Percentiles rank a stretch among this genome's conserved stretches.
Evolutionary conservation across 2,113 vertebrate species (phyloP).

Genomic region (Hiodon alosoides): DNA sequence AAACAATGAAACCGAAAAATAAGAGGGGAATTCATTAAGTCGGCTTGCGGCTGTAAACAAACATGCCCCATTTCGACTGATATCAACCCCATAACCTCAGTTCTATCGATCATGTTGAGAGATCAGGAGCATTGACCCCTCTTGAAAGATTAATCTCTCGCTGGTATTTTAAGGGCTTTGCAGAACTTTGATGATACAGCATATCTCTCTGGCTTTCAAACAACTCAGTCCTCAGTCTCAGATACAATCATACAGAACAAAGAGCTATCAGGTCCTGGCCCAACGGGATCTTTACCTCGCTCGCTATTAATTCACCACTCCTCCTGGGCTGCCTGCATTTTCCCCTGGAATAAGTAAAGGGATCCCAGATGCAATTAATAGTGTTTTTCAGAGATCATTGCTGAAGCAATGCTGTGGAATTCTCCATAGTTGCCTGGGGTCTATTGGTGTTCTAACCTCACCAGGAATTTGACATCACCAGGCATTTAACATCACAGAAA

Average conservation of each 20-base stretch:
- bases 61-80: constrained; percentile 75
- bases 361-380: constrained; percentile 67
- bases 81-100: constrained; percentile 69
- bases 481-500: too few species aligned
- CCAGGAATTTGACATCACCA: neutral
- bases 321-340: constrained; percentile 50
- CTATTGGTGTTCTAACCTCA: neutral
- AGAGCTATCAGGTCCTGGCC: constrained; percentile 68
- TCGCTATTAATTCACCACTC: constrained; percentile 56
- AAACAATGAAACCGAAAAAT: constrained; percentile 64
- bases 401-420: constrained; percentile 55
- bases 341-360: constrained; percentile 60
- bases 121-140: constrained; percentile 68
- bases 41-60: constrained; percentile 68
- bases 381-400: constrained; percentile 58
- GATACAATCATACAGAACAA: constrained; percentile 72
- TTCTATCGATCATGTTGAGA: constrained; percentile 64
- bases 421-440: constrained; percentile 38
- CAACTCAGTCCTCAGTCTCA: constrained; percentile 68
- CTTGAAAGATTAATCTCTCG: constrained; percentile 63
- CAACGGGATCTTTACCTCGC: constrained; percentile 58
- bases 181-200: constrained; percentile 70
- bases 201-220: constrained; percentile 69
- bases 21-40: constrained; percentile 71
- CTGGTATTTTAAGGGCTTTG: constrained; percentile 65